Base-by-base conservation (phyloP, 2,888 invertebrate genomes). In the Apotomis turbidana region DNA sequence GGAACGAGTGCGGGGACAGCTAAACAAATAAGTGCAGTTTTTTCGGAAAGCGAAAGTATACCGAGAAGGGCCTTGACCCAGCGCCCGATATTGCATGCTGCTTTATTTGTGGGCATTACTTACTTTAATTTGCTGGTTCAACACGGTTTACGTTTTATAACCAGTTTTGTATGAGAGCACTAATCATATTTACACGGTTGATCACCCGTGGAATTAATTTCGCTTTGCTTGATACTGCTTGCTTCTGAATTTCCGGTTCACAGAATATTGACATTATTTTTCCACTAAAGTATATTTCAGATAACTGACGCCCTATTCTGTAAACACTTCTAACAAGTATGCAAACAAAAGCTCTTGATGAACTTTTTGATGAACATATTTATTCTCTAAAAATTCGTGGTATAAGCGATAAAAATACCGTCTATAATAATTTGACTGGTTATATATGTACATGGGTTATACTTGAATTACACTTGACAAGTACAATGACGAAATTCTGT, bases 31-130 rank as follows among this genome's bases (percentile, higher is more conserved):
- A 72, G 72, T 72, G 72, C 68, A 72, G 62, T 72, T 72, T 72
- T 70, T 70, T 59, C 52, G 49, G 44, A 68, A 74, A 74, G 74
- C 69, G 75, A 76, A 76, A 76, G 76, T 76, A 64, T 58, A 64
- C 55, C 66, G 68, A 52, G 58, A 46, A 57, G 62, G 68, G 63
- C 75, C 76, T 76, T 76, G 76, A 75, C 76, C 71, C 57, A 75
- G 57, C 55, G 71, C 41, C 71, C 71, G 71, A 68, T 54, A 68
- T 71, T 71, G 67, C 71, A 51, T 61, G 57, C 55, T 49, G 57
- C 51, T 41, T 57, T 60, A 69, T 59, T 52, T 66, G 70, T 46
- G 36, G 41, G 52, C 68, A 70, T 58, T 61, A 38, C 15, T 51
- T 54, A 59, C 15, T 54, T 60, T 52, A 66, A 66, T 57, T 66